Evolutionary conservation across 2,113 vertebrate species (phyloP), one percentile per base, ranked within the genome.

Genomic region (Scomber colias): DNA sequence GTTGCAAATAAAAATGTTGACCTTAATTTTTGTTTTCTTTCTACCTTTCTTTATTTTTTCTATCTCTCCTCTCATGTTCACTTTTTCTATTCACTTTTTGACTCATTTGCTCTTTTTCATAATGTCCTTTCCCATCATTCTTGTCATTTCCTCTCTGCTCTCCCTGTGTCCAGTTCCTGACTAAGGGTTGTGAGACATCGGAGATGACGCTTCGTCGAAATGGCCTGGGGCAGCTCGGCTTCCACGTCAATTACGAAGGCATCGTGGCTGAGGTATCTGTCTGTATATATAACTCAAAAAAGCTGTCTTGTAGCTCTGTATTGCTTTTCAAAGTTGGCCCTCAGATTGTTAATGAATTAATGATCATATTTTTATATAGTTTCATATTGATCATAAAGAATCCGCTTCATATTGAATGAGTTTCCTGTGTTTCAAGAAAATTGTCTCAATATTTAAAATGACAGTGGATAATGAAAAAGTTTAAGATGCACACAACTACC

Each of bases 161-260:
- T 75, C n/a, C 30, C 4, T 24, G 0, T 60, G 45, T 84, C 51
- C 92, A 98, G 97, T 93, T 96, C 15, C 95, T 98, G 82, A 98
- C 97, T 6, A 99, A 98, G 82, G 98, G 98, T 75, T 99, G 97
- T 70, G 97, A 99, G 64, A 98, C 97, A 0, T 95, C 97, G 56
- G 98, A 99, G 93, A 97, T 99, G 97, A 99, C 98, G 0, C 96
- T 99, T 61, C 95, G 97, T 27, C 95, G 98, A 77, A 99, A 99
- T 0, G 98, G 97, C 27, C 94, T 99, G 19, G 98, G 98, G 24
- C 98, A 99, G 89, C 97, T 99, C 3, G 98, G 98, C 45, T 99
- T 99, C 94, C 98, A 99, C 0, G 97, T 99, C 3, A 99, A 99
- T 94, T 99, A 99, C 1, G 98, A 99, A 91, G 98, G 98, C 92